These are phyloP conservation scores for Danio aesculapii DNA, from an alignment of 2,797 vertebrate species.

Conservation along the genomic window DNA sequence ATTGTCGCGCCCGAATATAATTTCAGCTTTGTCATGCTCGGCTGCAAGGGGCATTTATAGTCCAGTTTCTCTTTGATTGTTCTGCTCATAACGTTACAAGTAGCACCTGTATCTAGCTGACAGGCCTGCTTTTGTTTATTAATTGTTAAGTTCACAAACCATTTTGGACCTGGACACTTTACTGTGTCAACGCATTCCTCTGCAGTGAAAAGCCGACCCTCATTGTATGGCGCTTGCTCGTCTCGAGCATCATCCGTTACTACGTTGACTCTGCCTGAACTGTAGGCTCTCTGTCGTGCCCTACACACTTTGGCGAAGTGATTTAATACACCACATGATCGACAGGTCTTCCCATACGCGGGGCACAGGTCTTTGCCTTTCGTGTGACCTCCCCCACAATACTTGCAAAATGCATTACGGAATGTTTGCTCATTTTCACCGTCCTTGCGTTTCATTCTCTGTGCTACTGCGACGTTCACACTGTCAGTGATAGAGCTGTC, in stretches of 20 bases:
- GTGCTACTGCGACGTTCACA: background rate
- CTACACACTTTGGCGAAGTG: conserved; percentile 54
- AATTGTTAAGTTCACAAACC: conserved; percentile 34
- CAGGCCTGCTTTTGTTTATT: conserved; percentile 28
- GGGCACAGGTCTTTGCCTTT: conserved; percentile 32
- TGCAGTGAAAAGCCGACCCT: background rate
- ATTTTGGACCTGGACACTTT: conserved; percentile 21
- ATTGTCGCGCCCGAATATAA: conserved; percentile 38
- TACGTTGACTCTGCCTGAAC: background rate
- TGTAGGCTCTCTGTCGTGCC: background rate
- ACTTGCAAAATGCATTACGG: conserved; percentile 58
- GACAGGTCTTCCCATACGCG: conserved; percentile 32
- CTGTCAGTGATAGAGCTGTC: conserved; percentile 7
- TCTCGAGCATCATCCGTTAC: background rate
- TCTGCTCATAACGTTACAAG: conserved; percentile 39
- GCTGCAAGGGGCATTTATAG: background rate
- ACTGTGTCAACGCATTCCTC: conserved; percentile 18
- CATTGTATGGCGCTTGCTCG: background rate
- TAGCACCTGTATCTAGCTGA: conserved; percentile 43
- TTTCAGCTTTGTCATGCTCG: conserved; percentile 46
- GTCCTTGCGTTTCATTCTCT: background rate
- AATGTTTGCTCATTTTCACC: background rate
- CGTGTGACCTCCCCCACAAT: background rate
- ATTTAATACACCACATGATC: conserved; percentile 36
- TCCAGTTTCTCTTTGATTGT: conserved; percentile 40